A percentile compares a stretch with the other conserved stretches of the same genome.
Evolutionary conservation across 1,140 invertebrate genomes (phyloP).

Genomic region (Heliconius eleuchia): DNA sequence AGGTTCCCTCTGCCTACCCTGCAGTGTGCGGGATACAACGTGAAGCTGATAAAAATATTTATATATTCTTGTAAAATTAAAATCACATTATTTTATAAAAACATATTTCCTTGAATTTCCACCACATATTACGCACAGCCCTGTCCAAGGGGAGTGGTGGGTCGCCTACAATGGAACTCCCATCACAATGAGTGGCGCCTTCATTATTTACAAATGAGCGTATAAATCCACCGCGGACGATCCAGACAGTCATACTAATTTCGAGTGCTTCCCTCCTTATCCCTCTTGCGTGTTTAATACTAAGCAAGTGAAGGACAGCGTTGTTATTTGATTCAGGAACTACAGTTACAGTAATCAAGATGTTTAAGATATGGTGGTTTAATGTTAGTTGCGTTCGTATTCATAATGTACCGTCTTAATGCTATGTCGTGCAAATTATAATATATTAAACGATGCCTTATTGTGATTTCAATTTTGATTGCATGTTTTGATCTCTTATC

Average conservation of each 20-base stretch:
- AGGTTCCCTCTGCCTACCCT: too few species aligned
- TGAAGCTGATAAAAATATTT: too few species aligned
- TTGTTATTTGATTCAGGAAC: slow-evolving; percentile 23
- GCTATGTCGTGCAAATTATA: not conserved
- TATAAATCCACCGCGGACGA: slow-evolving; percentile 66
- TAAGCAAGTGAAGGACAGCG: slow-evolving; percentile 4
- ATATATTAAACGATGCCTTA: too few species aligned
- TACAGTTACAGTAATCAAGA: slow-evolving; percentile 34
- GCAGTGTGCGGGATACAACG: too few species aligned
- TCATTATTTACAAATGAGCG: slow-evolving; percentile 75
- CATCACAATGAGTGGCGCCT: slow-evolving; percentile 72
- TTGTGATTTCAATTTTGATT: too few species aligned
- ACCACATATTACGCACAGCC: slow-evolving; percentile 23
- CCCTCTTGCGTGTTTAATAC: not conserved
- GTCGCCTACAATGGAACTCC: slow-evolving; percentile 64
- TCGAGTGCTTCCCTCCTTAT: slow-evolving; percentile 43
- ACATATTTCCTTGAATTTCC: not conserved
- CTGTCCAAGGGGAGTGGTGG: slow-evolving; percentile 49
- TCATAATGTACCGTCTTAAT: not conserved
- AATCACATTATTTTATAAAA: not conserved
- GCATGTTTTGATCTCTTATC: too few species aligned
- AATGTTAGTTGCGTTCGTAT: slow-evolving; percentile 24
- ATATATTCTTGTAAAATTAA: not conserved
- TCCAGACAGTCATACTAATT: slow-evolving; percentile 52
- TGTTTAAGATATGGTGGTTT: slow-evolving; percentile 27